phyloP scores from a whole-genome alignment of 2,888 invertebrate genomes.

The Dinocampus coccinellae region DNA sequence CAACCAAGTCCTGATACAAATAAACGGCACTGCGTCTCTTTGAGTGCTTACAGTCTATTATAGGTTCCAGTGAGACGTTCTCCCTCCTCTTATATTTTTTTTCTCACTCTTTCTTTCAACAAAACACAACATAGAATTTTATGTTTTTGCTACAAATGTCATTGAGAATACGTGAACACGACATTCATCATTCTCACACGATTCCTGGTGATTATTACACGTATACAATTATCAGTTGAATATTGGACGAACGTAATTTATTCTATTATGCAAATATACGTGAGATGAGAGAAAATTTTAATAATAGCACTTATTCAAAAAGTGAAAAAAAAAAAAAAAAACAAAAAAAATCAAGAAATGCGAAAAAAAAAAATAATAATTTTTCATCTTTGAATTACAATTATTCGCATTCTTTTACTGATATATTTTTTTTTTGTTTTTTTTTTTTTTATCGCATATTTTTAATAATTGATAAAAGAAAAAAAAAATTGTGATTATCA shows the following conservation, averaged over 20 bases:
- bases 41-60: slow-evolving; percentile 61
- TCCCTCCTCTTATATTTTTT: slow-evolving; percentile 48
- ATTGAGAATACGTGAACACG: slow-evolving; percentile 34
- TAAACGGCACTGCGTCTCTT: slow-evolving; percentile 63
- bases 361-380: no score
- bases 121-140: slow-evolving; percentile 54
- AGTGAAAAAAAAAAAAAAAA: no score
- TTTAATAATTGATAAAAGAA: neutral
- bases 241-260: no score
- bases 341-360: no score
- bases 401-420: neutral
- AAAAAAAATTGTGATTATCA: neutral
- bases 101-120: slow-evolving; percentile 25
- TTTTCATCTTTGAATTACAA: no score
- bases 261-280: no score
- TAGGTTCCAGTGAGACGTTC: slow-evolving; percentile 58
- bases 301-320: no score
- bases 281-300: neutral
- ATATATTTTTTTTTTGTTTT: no score
- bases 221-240: neutral
- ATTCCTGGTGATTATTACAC: neutral
- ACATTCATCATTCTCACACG: neutral
- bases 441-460: no score
- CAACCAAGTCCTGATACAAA: slow-evolving; percentile 56
- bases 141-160: slow-evolving; percentile 45